These are phyloP conservation scores for Phyllotreta cruciferae DNA, from an alignment of 2,888 invertebrate genomes.

Conservation along the genomic window DNA sequence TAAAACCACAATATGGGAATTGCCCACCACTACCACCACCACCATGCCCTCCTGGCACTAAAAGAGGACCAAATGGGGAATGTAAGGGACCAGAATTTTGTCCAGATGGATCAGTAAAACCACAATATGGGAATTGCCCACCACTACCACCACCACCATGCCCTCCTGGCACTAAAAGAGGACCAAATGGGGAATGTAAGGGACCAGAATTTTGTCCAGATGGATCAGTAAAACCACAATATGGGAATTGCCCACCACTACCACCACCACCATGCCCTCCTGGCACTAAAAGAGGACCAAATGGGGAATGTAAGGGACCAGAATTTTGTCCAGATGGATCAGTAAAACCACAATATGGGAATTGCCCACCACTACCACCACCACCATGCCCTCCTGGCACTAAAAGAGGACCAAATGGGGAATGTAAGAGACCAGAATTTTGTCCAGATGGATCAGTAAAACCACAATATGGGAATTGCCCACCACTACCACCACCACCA, in stretches of 20 bases:
- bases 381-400: constrained; percentile 35
- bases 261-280: constrained; percentile 36
- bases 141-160: constrained; percentile 28
- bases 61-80: constrained; percentile 22
- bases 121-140: too few relatives aligned
- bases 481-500: constrained; percentile 12
- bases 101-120: too few relatives aligned
- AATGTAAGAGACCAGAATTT: constrained; percentile 24
- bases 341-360: constrained; percentile 23
- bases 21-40: constrained; percentile 8
- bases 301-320: constrained; percentile 26
- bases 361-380: constrained; percentile 25
- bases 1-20: too few relatives aligned
- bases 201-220: constrained; percentile 25
- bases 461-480: constrained; percentile 22
- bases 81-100: too few relatives aligned
- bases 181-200: constrained; percentile 28
- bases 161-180: constrained; percentile 28
- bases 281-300: constrained; percentile 34
- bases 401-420: constrained; percentile 22
- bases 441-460: constrained; percentile 37
- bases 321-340: constrained; percentile 27
- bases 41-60: constrained; percentile 34
- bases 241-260: constrained; percentile 26
- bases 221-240: constrained; percentile 24